Conservation (phyloP, 2,888 invertebrate genomes). For the Blomia tropicalis region DNA sequence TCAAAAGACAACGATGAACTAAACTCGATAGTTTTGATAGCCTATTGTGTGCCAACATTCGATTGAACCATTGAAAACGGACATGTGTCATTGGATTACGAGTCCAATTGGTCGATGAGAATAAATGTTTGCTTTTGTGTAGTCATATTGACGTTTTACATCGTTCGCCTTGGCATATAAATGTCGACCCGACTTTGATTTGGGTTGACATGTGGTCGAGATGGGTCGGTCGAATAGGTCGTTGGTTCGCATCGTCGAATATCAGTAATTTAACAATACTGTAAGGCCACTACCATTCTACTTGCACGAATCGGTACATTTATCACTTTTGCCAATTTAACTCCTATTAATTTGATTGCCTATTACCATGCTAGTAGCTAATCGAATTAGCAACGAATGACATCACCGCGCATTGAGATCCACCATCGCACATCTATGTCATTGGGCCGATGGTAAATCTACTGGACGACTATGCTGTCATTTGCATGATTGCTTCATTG, state of each 20-base stretch:
- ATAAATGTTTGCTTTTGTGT: not conserved
- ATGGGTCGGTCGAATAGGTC: too few species aligned
- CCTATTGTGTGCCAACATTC: too few species aligned
- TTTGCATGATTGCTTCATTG: conserved; percentile 9
- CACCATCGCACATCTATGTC: too few species aligned
- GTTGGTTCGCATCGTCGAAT: too few species aligned
- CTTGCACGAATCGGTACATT: not conserved
- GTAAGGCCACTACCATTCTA: not conserved
- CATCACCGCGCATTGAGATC: not conserved
- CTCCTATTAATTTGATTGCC: conserved; percentile 11
- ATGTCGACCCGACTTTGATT: too few species aligned
- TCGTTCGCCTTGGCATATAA: not conserved
- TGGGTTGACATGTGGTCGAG: too few species aligned
- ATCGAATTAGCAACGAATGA: conserved; percentile 10
- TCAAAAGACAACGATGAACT: too few species aligned
- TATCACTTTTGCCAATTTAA: not conserved
- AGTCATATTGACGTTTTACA: not conserved
- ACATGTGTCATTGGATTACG: not conserved
- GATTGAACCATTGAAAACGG: too few species aligned
- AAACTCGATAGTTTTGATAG: too few species aligned
- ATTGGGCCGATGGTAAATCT: too few species aligned
- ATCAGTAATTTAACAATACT: not conserved
- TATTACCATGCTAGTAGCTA: not conserved
- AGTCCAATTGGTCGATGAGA: not conserved
- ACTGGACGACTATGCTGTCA: too few species aligned